Percentiles rank a stretch among this genome's conserved stretches.
phyloP scores from a whole-genome alignment of 1,140 invertebrate species.

The Babylonia areolata region DNA sequence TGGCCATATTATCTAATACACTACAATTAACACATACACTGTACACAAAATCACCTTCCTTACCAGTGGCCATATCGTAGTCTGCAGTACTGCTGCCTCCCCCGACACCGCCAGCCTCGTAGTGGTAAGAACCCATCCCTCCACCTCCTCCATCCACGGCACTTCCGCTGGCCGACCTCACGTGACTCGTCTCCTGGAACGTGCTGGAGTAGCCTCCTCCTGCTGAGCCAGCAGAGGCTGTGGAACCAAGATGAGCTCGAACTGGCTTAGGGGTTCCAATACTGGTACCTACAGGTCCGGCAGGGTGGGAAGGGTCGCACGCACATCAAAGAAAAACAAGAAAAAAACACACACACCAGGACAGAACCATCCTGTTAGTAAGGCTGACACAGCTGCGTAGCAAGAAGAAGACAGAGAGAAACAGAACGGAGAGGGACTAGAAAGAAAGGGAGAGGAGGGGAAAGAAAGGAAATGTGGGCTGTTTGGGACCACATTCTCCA shows the following conservation, averaged over 20 bases:
- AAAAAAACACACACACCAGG: conserved; percentile 16
- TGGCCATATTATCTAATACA: too few relatives aligned
- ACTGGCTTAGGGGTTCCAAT: conserved; percentile 51
- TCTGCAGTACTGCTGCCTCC: conserved; percentile 50
- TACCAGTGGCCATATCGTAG: conserved; percentile 59
- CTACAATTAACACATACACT: too few relatives aligned
- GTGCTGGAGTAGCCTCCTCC: conserved; percentile 37
- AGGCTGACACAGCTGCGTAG: background rate
- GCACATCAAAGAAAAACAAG: background rate
- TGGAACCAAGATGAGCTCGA: conserved; percentile 48
- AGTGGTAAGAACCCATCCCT: conserved; percentile 44
- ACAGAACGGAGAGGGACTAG: background rate
- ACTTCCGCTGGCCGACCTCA: conserved; percentile 45
- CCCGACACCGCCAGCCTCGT: conserved; percentile 43
- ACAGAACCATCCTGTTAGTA: background rate
- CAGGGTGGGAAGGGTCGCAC: conserved; percentile 3
- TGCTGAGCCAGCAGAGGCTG: conserved; percentile 30
- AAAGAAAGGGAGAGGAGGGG: background rate
- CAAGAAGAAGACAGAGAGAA: too few relatives aligned
- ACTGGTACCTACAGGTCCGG: conserved; percentile 35
- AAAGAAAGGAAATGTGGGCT: too few relatives aligned
- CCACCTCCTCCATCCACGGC: conserved; percentile 29
- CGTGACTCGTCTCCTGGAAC: conserved; percentile 39
- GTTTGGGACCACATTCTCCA: background rate
- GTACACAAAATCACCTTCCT: too few relatives aligned